Evolutionary conservation across 2,797 vertebrate genomes (phyloP).

Genomic region (Salarias fasciatus): DNA sequence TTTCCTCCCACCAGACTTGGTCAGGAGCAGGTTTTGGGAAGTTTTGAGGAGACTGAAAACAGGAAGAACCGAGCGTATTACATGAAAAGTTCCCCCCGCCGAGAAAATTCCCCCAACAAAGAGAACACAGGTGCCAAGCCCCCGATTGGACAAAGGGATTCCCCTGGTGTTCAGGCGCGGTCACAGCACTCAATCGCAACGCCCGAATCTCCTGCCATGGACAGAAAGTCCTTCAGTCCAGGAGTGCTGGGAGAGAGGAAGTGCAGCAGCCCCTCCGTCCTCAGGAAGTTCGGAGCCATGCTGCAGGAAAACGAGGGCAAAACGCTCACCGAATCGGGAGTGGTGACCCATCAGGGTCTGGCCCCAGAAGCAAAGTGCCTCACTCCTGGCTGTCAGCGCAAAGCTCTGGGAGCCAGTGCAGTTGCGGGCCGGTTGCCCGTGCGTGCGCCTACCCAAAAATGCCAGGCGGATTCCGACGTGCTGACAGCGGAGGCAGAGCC

Average conservation of each 20-base stretch:
- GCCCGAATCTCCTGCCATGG: slow-evolving; percentile 63
- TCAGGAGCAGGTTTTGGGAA: slow-evolving; percentile 69
- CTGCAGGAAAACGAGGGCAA: slow-evolving; percentile 83
- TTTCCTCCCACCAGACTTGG: slow-evolving; percentile 50
- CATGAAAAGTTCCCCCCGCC: slow-evolving; percentile 65
- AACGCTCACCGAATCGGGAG: slow-evolving; percentile 74
- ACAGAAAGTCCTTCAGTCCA: slow-evolving; percentile 70
- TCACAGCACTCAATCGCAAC: slow-evolving; percentile 76
- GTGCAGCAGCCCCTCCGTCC: slow-evolving; percentile 75
- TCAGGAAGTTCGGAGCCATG: slow-evolving; percentile 80
- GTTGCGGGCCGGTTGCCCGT: slow-evolving; percentile 61
- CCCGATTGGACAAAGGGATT: slow-evolving; percentile 80
- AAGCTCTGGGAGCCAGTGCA: slow-evolving; percentile 59
- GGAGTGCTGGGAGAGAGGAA: slow-evolving; percentile 72
- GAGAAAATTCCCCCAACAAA: slow-evolving; percentile 73
- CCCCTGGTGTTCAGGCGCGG: slow-evolving; percentile 81
- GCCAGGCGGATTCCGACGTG: slow-evolving; percentile 78
- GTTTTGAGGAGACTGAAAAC: slow-evolving; percentile 83
- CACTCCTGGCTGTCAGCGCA: slow-evolving; percentile 82
- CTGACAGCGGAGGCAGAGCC: slow-evolving; percentile 70
- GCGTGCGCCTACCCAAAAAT: slow-evolving; percentile 80
- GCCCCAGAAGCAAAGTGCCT: slow-evolving; percentile 68
- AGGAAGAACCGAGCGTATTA: slow-evolving; percentile 76
- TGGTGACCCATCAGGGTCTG: slow-evolving; percentile 70
- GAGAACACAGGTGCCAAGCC: slow-evolving; percentile 72